Evolutionary conservation across 2,113 vertebrate species (phyloP).

Genomic region (Hemicordylus capensis): DNA sequence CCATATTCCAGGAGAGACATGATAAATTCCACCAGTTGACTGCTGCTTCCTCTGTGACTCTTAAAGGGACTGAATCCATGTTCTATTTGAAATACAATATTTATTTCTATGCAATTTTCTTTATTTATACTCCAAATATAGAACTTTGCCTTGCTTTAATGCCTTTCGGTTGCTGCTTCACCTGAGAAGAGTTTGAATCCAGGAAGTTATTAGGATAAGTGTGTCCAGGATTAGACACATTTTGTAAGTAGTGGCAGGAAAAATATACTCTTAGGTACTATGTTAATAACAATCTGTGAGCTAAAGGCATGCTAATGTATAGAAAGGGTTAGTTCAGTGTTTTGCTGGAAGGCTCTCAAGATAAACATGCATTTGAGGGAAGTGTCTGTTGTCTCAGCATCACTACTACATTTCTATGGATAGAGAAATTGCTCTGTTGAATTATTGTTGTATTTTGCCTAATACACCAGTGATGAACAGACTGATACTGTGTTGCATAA

Average conservation of each 20-base stretch:
- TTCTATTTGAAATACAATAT: not conserved
- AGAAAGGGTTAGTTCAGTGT: not conserved
- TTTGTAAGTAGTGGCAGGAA: not conserved
- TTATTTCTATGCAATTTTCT: not conserved
- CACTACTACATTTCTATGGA: not conserved
- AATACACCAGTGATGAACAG: fast-evolving
- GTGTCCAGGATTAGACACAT: not conserved
- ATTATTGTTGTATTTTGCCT: not conserved
- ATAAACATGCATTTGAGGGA: not conserved
- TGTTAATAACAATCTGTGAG: not conserved
- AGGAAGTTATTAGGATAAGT: not conserved
- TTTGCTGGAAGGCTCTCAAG: not conserved
- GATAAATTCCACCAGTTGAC: not conserved
- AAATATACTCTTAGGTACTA: not conserved
- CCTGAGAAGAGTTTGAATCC: not conserved
- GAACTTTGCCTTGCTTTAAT: not conserved
- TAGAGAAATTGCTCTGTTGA: not conserved
- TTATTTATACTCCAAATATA: not conserved
- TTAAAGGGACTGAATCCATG: not conserved
- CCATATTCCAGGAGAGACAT: not conserved
- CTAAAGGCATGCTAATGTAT: not conserved
- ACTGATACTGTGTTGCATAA: not conserved
- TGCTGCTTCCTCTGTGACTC: not conserved
- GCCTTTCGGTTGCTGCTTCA: not conserved
- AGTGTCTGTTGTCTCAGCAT: no score